A percentile compares a stretch with the other conserved stretches of the same genome.
Conservation (phyloP, 2,113 vertebrate species). For the Pseudorhombus dupliciocellatus region DNA sequence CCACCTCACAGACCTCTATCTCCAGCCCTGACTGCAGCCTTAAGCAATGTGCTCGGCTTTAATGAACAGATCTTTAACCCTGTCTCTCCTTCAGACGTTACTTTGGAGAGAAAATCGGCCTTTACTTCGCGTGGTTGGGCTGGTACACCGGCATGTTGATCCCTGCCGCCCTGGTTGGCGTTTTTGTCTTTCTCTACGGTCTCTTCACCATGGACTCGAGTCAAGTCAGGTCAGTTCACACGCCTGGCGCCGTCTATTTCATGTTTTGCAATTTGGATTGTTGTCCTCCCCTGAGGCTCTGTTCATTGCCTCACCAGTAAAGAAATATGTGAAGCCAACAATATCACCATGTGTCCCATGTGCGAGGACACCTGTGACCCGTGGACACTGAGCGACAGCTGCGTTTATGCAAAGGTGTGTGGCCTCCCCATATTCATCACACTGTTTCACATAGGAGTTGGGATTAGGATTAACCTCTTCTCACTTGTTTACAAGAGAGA, state of each 20-base stretch:
- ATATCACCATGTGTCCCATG: slow-evolving; percentile 96
- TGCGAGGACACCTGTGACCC: slow-evolving; percentile 92
- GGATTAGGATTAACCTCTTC: not conserved
- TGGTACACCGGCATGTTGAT: slow-evolving; percentile 99
- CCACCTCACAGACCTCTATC: not conserved
- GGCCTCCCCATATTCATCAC: not conserved
- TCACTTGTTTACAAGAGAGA: not conserved
- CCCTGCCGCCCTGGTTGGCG: slow-evolving; percentile 93
- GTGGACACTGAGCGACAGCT: slow-evolving; percentile 95
- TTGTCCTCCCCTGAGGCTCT: not conserved
- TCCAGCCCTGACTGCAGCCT: not conserved
- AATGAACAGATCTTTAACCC: slow-evolving; percentile 14
- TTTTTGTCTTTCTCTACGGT: slow-evolving; percentile 98
- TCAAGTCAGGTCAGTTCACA: slow-evolving; percentile 91
- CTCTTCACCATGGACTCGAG: slow-evolving; percentile 98
- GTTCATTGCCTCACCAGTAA: slow-evolving; percentile 79
- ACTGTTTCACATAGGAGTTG: not conserved
- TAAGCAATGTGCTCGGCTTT: not conserved
- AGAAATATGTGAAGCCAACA: slow-evolving; percentile 96
- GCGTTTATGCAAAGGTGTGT: slow-evolving; percentile 94
- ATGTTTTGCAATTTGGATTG: not conserved
- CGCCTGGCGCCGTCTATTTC: not conserved
- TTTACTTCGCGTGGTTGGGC: slow-evolving; percentile 98
- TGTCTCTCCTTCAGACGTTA: slow-evolving; percentile 84
- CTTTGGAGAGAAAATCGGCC: slow-evolving; percentile 98